Percentiles rank a stretch among this genome's conserved stretches.
Evolutionary conservation across 2,888 invertebrate species (phyloP).

Genomic region (Apamea crenata): DNA sequence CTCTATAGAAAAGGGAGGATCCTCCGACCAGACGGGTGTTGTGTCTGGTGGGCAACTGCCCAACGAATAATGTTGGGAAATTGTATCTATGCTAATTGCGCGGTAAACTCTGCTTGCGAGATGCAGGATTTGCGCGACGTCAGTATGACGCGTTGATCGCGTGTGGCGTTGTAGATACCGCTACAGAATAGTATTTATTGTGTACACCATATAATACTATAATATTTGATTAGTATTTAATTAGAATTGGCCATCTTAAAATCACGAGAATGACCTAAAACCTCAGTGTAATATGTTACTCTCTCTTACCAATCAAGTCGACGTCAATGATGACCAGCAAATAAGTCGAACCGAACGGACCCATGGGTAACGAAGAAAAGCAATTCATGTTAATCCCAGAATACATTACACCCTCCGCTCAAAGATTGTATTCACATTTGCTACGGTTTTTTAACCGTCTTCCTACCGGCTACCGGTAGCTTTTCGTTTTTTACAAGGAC

Average conservation of each 20-base stretch:
- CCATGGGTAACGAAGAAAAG: constrained; percentile 46
- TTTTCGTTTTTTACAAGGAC: constrained; percentile 59
- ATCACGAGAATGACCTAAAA: neutral
- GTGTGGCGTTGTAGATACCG: too few species aligned
- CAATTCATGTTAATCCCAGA: constrained; percentile 64
- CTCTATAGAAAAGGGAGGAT: too few species aligned
- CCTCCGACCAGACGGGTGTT: too few species aligned
- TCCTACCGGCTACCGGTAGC: constrained; percentile 55
- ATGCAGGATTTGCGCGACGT: too few species aligned
- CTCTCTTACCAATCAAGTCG: constrained; percentile 11
- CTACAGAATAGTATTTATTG: too few species aligned
- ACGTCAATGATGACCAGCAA: constrained; percentile 48
- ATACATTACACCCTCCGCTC: constrained; percentile 59
- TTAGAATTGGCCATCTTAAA: neutral
- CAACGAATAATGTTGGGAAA: too few species aligned
- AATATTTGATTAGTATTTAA: too few species aligned
- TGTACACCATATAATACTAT: too few species aligned
- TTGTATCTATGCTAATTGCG: too few species aligned
- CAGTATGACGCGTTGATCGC: too few species aligned
- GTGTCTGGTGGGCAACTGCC: too few species aligned
- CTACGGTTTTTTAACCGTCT: constrained; percentile 63
- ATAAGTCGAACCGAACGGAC: constrained; percentile 24
- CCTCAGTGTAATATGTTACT: neutral
- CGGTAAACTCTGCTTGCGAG: too few species aligned
- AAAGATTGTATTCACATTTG: constrained; percentile 58